Evolutionary conservation across 2,113 vertebrate genomes (phyloP).

Genomic region (Perccottus glenii): DNA sequence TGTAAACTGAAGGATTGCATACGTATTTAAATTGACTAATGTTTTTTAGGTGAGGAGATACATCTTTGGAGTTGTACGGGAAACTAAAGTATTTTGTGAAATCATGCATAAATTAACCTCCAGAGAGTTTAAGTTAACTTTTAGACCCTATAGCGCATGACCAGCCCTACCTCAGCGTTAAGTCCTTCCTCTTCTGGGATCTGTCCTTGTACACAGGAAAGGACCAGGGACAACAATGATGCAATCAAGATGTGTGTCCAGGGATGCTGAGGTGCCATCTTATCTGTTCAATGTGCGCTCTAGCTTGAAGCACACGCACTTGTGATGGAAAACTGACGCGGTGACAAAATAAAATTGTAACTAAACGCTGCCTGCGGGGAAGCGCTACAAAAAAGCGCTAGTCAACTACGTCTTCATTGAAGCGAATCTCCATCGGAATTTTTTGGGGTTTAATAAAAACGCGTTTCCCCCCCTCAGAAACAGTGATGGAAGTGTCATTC

Average conservation of each 20-base stretch:
- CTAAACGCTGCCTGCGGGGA: not conserved
- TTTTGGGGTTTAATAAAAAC: not conserved
- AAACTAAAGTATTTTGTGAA: too few relatives aligned
- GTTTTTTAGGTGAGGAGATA: too few relatives aligned
- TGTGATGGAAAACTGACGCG: not conserved
- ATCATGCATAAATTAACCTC: too few relatives aligned
- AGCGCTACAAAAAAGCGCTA: not conserved
- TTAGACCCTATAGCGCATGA: too few relatives aligned
- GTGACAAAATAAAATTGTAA: slow-evolving; percentile 3
- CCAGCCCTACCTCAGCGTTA: slow-evolving; percentile 70
- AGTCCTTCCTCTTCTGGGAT: slow-evolving; percentile 63
- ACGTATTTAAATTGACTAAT: too few relatives aligned
- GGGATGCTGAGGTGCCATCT: slow-evolving; percentile 43
- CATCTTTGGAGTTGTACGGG: too few relatives aligned
- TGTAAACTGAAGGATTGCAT: too few relatives aligned
- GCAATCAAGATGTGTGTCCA: slow-evolving; percentile 18
- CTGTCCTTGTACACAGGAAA: slow-evolving; percentile 25
- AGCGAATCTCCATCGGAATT: too few relatives aligned
- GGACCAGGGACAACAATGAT: slow-evolving; percentile 23
- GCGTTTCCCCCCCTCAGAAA: too few relatives aligned
- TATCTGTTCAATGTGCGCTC: slow-evolving; percentile 2
- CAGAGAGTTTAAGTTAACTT: too few relatives aligned
- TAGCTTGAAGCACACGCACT: not conserved
- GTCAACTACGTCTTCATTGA: slow-evolving; percentile 7
- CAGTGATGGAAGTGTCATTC: too few relatives aligned